Evolutionary conservation across 2,888 invertebrate genomes (phyloP).

Genomic region (Sussaba pulchella): DNA sequence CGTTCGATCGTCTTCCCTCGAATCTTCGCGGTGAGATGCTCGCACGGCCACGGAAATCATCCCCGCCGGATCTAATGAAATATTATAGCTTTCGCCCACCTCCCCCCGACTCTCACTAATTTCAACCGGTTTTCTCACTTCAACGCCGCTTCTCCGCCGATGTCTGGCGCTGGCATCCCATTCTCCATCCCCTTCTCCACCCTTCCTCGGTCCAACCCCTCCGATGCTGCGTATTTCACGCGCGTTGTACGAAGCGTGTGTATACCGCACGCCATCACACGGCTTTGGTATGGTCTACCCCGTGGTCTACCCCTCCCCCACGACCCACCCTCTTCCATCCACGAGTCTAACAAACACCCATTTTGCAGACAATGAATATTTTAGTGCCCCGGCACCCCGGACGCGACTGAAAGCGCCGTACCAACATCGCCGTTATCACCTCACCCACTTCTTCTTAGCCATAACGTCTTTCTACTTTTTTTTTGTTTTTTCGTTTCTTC

Average conservation of each 20-base stretch:
- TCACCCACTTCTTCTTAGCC: conserved; percentile 7
- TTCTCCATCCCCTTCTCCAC: conserved; percentile 18
- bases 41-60: conserved; percentile 67
- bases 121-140: conserved; percentile 22
- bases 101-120: conserved; percentile 51
- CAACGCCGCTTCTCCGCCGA: conserved; percentile 10
- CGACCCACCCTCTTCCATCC: conserved; percentile 34
- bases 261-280: conserved; percentile 43
- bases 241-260: conserved; percentile 29
- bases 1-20: too few relatives aligned
- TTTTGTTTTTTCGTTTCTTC: conserved; percentile 17
- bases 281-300: conserved; percentile 47
- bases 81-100: conserved; percentile 69
- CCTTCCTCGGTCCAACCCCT: background rate
- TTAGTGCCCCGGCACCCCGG: conserved; percentile 73
- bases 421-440: conserved; percentile 47
- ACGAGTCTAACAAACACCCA: conserved; percentile 78
- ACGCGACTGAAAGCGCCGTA: conserved; percentile 75
- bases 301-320: conserved; percentile 46
- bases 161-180: conserved; percentile 34
- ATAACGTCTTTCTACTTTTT: conserved; percentile 61
- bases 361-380: conserved; percentile 81
- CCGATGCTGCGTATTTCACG: conserved; percentile 1
- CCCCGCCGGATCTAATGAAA: conserved; percentile 76
- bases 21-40: too few relatives aligned